phyloP scores from a whole-genome alignment of 2,888 invertebrate species.

The Drymonia ruficornis region DNA sequence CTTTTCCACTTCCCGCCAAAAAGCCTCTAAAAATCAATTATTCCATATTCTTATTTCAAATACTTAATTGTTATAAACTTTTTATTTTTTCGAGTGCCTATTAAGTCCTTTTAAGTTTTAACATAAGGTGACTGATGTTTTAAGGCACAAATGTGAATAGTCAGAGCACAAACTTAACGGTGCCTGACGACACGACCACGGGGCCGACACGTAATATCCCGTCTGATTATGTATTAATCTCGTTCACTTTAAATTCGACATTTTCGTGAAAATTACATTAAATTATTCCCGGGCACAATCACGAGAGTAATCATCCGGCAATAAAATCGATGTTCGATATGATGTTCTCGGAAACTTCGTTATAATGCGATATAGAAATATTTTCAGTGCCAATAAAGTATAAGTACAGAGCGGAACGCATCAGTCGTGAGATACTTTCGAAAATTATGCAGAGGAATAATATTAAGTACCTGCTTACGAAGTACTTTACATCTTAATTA shows the following conservation, averaged over 20 bases:
- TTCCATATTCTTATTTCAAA: too few relatives aligned
- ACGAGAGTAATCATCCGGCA: constrained; percentile 50
- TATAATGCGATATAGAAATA: constrained; percentile 39
- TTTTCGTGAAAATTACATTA: constrained; percentile 60
- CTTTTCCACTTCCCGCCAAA: too few relatives aligned
- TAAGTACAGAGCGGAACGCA: constrained; percentile 24
- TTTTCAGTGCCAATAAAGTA: constrained; percentile 26
- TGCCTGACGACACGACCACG: constrained; percentile 19
- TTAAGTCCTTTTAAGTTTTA: too few relatives aligned
- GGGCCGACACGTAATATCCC: constrained; percentile 38
- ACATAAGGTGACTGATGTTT: too few relatives aligned
- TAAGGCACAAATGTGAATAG: too few relatives aligned
- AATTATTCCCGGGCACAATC: constrained; percentile 54
- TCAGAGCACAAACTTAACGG: neutral
- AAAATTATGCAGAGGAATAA: constrained; percentile 27
- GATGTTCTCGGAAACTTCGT: constrained; percentile 56
- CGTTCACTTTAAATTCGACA: constrained; percentile 58
- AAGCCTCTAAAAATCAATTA: too few relatives aligned
- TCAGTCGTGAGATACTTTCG: constrained; percentile 23
- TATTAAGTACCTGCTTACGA: neutral
- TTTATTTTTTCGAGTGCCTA: too few relatives aligned
- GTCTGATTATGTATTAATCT: constrained; percentile 57
- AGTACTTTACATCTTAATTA: too few relatives aligned
- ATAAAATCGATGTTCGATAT: constrained; percentile 59
- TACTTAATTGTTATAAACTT: too few relatives aligned